Percentiles rank a stretch among this genome's conserved stretches.
Evolutionary conservation across 1,140 invertebrate species (phyloP).

Genomic region (Drosophila orena): DNA sequence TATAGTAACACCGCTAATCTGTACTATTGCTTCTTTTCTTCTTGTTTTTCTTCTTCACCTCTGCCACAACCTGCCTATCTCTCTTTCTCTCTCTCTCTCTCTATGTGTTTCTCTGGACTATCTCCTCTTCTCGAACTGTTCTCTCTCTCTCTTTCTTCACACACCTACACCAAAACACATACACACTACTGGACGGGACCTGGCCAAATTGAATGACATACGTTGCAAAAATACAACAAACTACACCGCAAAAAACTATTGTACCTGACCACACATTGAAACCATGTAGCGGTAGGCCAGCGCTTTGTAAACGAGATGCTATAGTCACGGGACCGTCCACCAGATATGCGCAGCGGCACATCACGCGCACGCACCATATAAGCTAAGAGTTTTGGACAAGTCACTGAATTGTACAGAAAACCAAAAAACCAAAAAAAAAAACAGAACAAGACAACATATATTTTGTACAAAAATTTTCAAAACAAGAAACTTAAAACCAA

Average conservation of each 20-base stretch:
- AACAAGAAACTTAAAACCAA: slow-evolving; percentile 21
- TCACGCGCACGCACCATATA: slow-evolving; percentile 80
- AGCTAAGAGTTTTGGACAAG: slow-evolving; percentile 70
- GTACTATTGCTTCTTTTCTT: slow-evolving; percentile 81
- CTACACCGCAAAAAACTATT: slow-evolving; percentile 42
- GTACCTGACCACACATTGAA: slow-evolving; percentile 35
- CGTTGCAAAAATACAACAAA: slow-evolving; percentile 63
- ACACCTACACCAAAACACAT: slow-evolving; percentile 30
- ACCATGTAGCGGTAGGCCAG: slow-evolving; percentile 83
- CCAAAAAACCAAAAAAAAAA: slow-evolving; percentile 16
- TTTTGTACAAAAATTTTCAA: slow-evolving; percentile 77
- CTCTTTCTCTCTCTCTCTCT: slow-evolving; percentile 50
- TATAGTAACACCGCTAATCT: slow-evolving; percentile 81
- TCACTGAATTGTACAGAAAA: slow-evolving; percentile 49
- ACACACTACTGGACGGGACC: slow-evolving; percentile 38
- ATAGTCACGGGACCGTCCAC: slow-evolving; percentile 83
- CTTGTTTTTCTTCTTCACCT: slow-evolving; percentile 80
- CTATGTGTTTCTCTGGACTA: slow-evolving; percentile 46
- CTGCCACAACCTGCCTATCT: slow-evolving; percentile 64
- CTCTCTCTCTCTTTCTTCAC: slow-evolving; percentile 41
- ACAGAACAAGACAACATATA: slow-evolving; percentile 64
- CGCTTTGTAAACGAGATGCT: slow-evolving; percentile 85
- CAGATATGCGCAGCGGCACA: slow-evolving; percentile 79
- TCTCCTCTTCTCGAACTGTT: slow-evolving; percentile 47
- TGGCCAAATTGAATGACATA: slow-evolving; percentile 47